Conservation (phyloP, 2,888 invertebrate genomes). For the Orthosia cruda region DNA sequence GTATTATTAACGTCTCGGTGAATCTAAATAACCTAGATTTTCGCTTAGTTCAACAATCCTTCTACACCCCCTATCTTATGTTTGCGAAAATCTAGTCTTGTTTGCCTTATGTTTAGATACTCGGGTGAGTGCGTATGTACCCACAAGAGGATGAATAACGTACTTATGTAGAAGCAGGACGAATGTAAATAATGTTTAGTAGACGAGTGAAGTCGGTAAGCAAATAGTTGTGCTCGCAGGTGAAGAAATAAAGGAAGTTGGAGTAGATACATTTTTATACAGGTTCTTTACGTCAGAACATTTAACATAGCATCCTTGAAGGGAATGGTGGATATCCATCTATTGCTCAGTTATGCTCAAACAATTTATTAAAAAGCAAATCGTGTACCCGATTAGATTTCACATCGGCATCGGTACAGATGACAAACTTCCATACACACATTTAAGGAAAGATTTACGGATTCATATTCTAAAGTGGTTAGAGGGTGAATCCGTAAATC, state of each 20-base stretch:
- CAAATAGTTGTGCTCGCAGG: constrained; percentile 27
- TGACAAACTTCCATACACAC: no score
- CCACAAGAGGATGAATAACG: constrained; percentile 32
- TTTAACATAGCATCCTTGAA: no score
- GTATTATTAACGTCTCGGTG: background rate
- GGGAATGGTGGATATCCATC: no score
- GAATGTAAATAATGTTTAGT: constrained; percentile 42
- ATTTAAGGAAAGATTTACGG: no score
- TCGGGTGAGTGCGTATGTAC: constrained; percentile 32
- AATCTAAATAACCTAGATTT: background rate
- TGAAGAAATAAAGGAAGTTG: background rate
- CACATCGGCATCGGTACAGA: no score
- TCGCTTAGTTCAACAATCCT: constrained; percentile 20
- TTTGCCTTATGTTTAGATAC: constrained; percentile 36
- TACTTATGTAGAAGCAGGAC: constrained; percentile 9
- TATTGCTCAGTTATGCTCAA: no score
- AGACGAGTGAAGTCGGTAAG: background rate
- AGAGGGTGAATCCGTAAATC: no score
- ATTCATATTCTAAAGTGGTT: no score
- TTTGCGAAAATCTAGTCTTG: constrained; percentile 34
- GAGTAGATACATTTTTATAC: background rate
- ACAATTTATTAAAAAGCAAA: no score
- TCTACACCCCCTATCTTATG: background rate
- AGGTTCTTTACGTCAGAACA: background rate
- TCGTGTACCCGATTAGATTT: no score